Evolutionary conservation across 2,888 invertebrate species (phyloP).

Genomic region (Pediacus dermestoides): DNA sequence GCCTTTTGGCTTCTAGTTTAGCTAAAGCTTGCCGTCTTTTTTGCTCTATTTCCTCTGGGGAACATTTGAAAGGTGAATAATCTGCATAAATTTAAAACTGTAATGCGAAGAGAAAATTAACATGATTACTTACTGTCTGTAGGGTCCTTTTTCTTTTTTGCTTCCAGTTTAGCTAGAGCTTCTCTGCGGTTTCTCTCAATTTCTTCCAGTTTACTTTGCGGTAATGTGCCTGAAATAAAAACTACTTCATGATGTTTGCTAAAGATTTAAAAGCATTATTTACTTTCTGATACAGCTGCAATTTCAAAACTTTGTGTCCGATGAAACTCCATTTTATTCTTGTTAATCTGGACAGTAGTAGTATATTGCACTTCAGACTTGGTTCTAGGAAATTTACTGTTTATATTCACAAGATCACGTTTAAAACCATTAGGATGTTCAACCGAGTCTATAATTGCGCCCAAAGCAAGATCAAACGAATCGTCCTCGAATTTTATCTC

Average conservation of each 20-base stretch:
- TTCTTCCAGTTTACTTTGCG: conserved; percentile 56
- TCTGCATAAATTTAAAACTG: conserved; percentile 1
- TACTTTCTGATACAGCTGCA: conserved; percentile 14
- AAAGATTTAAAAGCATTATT: neutral
- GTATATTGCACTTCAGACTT: conserved; percentile 16
- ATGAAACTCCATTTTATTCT: conserved; percentile 33
- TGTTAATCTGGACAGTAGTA: conserved; percentile 5
- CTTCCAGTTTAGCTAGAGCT: conserved; percentile 58
- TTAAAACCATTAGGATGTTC: neutral
- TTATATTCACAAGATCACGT: neutral
- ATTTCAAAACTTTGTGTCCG: conserved; percentile 39
- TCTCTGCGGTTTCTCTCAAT: conserved; percentile 60
- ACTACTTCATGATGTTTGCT: conserved; percentile 8
- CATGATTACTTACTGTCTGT: conserved; percentile 20
- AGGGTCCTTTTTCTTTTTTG: conserved; percentile 44
- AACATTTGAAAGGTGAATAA: conserved; percentile 38
- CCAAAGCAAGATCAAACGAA: conserved; percentile 32
- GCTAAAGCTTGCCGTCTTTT: conserved; percentile 50
- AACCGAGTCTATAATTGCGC: too few species aligned
- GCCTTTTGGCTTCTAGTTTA: conserved; percentile 48
- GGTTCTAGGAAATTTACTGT: neutral
- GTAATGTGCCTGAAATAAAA: conserved; percentile 12
- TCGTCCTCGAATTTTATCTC: conserved; percentile 27
- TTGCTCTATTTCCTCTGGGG: conserved; percentile 51
- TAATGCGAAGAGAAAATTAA: conserved; percentile 8